Conservation (phyloP, 2,888 invertebrate species). For the Dryobotodes eremita region DNA sequence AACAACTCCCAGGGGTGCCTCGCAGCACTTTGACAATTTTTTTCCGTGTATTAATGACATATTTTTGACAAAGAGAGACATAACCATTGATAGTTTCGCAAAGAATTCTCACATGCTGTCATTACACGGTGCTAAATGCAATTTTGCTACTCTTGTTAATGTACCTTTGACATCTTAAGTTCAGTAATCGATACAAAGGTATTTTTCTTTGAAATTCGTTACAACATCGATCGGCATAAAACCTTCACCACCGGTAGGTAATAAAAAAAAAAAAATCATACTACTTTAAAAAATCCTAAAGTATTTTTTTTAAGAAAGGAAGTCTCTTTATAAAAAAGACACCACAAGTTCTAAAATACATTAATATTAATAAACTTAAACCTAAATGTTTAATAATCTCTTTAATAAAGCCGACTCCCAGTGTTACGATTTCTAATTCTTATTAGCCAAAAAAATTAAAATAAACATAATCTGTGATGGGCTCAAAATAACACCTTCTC, state of each 20-base stretch:
- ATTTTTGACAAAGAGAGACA: constrained; percentile 88
- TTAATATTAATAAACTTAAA: constrained; percentile 45
- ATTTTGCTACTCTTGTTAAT: constrained; percentile 72
- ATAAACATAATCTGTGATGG: constrained; percentile 83
- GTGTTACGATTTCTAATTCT: constrained; percentile 83
- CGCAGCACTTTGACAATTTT: constrained; percentile 83
- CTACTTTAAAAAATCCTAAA: too few relatives aligned
- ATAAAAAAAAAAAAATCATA: too few relatives aligned
- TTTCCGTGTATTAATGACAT: constrained; percentile 85
- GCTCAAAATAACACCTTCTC: constrained; percentile 87
- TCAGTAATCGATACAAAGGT: constrained; percentile 42
- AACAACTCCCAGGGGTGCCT: constrained; percentile 87
- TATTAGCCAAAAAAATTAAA: constrained; percentile 73
- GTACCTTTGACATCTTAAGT: constrained; percentile 58
- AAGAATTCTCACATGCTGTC: constrained; percentile 85
- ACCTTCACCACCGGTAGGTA: background rate
- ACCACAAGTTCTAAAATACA: background rate
- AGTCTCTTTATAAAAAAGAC: background rate
- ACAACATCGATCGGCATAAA: background rate
- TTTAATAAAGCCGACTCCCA: constrained; percentile 75
- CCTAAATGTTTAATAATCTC: constrained; percentile 74
- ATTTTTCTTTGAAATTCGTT: constrained; percentile 34
- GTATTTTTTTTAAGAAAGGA: background rate
- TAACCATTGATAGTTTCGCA: constrained; percentile 84
- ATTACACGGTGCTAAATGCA: constrained; percentile 87